These are phyloP conservation scores for Ginglymostoma cirratum DNA, from an alignment of 2,113 vertebrate genomes.

Conservation along the genomic window DNA sequence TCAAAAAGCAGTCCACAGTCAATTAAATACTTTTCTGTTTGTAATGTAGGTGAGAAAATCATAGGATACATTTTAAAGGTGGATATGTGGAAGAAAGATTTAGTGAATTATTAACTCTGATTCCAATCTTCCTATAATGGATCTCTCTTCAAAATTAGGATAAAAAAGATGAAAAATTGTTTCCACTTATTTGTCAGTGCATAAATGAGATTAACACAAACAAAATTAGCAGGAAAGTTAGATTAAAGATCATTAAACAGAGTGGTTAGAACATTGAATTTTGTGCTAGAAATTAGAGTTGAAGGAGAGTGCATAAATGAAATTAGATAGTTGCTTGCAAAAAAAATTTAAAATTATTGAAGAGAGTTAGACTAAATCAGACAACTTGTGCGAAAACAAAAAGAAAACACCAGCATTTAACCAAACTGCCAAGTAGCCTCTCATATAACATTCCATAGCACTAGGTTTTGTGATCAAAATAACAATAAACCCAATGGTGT, in stretches of 20 bases:
- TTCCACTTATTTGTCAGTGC: neutral
- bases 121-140: neutral
- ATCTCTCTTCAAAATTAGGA: neutral
- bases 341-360: neutral
- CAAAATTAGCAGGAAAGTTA: neutral
- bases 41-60: neutral
- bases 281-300: neutral
- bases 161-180: neutral
- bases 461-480: neutral
- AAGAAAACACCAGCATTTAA: neutral
- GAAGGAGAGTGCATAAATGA: neutral
- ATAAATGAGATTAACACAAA: neutral
- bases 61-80: neutral
- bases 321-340: neutral
- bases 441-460: neutral
- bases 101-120: neutral
- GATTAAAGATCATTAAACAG: neutral
- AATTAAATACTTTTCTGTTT: neutral
- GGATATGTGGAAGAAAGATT: neutral
- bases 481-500: neutral
- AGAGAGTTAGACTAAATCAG: neutral
- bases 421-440: neutral
- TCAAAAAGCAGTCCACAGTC: neutral
- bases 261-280: neutral
- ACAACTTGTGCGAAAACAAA: neutral